Evolutionary conservation across 2,113 vertebrate genomes (phyloP), one percentile per base, ranked within the genome.

Genomic region (Chloebia gouldiae): DNA sequence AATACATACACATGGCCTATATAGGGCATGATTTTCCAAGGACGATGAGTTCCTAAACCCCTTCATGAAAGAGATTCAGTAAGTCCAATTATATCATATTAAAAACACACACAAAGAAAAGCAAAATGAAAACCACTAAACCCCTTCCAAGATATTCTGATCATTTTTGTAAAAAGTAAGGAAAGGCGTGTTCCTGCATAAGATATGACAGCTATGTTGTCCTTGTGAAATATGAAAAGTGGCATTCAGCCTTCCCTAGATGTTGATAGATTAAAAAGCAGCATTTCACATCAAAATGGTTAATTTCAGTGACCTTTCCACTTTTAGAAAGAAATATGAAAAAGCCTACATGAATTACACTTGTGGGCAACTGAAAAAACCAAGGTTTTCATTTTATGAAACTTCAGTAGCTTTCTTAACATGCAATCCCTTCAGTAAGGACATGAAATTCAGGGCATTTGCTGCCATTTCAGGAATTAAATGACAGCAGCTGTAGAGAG

Each of bases 271-370:
- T 88, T 80, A 69, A 88, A 90, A 94, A 85, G 17, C 28, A 60
- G 14, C 40, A 85, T 88, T 89, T 86, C 53, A 78, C 15, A 84
- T 78, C 30, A 91, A 85, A 95, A 92, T 66, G 7, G 16, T 76
- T 92, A 71, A 94, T 92, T 94, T 87, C 79, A 53, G 53, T 88
- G 75, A 88, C 61, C 49, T 91, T 93, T 91, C 53, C 13, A 2
- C 24, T 53, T 49, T 79, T 40, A 64, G 8, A 79, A 86, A 77
- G 54, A 73, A 84, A 90, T 15, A 76, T 72, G 49, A 69, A 82
- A 89, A 90, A 72, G 7, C 5, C 31, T 53, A n/a, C 44, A 53
- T 2, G 3, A 84, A 82, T 85, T 69, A 56, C 20, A 76, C 40
- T 86, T 45, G 20, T 35, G 57, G 33, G 33, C 18, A 86, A 35